Conservation (phyloP, 2,797 vertebrate species). For the Adelosebastes latens region DNA sequence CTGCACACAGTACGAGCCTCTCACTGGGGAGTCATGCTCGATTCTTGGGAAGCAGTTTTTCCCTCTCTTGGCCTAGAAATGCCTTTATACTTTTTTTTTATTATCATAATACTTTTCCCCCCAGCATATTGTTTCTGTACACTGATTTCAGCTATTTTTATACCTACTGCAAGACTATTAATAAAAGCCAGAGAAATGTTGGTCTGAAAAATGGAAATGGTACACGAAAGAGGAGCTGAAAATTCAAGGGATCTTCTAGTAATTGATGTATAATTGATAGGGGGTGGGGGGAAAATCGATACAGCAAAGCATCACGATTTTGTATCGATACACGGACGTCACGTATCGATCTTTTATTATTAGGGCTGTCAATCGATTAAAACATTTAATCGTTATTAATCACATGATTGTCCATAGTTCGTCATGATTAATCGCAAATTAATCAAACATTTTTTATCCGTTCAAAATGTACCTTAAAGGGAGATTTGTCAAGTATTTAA, state of each 20-base stretch:
- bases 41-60: slow-evolving; percentile 63
- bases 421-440: no score
- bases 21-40: slow-evolving; percentile 51
- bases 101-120: slow-evolving; percentile 54
- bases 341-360: no score
- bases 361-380: no score
- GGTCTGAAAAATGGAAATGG: slow-evolving; percentile 47
- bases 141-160: slow-evolving; percentile 67
- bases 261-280: slow-evolving; percentile 6
- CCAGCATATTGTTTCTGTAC: slow-evolving; percentile 61
- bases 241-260: slow-evolving; percentile 20
- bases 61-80: slow-evolving; percentile 67
- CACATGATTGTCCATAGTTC: no score
- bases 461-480: no score
- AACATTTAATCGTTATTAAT: no score
- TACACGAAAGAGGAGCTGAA: slow-evolving; percentile 21
- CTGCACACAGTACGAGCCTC: slow-evolving; percentile 20
- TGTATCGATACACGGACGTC: no score
- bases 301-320: no score
- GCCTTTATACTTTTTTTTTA: slow-evolving; percentile 57
- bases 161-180: slow-evolving; percentile 56
- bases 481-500: no score
- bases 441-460: no score
- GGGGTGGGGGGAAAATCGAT: fast-evolving
- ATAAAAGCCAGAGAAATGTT: slow-evolving; percentile 52